Base-by-base conservation (phyloP, 2,797 vertebrate genomes). In the Chloroceryle inda region DNA sequence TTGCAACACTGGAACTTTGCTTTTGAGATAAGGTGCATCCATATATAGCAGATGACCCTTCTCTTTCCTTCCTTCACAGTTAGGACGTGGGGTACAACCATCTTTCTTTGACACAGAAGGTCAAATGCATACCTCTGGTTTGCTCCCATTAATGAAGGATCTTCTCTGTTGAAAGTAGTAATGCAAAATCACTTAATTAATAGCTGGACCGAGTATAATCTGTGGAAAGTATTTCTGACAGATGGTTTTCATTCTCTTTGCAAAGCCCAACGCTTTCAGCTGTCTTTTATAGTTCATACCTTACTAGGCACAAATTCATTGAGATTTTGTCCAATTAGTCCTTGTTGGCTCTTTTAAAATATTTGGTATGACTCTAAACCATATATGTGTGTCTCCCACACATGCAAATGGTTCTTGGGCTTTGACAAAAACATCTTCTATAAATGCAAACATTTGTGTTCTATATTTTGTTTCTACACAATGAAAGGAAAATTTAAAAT, bases 171-270 rank as follows among this genome's bases (percentile, higher is more conserved):
- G 74, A 92, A 96, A 82, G 61, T 35, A 94, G 92, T 26, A 89
- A 69, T 26, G 59, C 69, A 96, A 93, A 94, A 93, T 68, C 64
- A 93, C 64, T 94, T 95, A 83, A 89, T 96, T 96, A 96, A 83
- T 97, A 76, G 44, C 80, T 64, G 72, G 77, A 78, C 81, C 6
- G 2, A 83, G 67, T 69, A 73, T 84, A 91, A 93, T 87, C 84
- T 76, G 64, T 77, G 71, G 76, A 89, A 96, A 97, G 33, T 92
- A 88, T 92, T 97, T 97, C 92, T 96, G 92, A 96, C 95, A 96
- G 90, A 97, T 94, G 91, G 92, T 95, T 96, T 97, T 94, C 88
- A 77, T 97, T 84, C 93, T 95, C 89, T 96, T 95, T 93, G 92
- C 91, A 97, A 91, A 95, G 50, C 76, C 93, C 79, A 78, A 61